Conservation (phyloP, 2,888 invertebrate species). For the Allygus modestus region DNA sequence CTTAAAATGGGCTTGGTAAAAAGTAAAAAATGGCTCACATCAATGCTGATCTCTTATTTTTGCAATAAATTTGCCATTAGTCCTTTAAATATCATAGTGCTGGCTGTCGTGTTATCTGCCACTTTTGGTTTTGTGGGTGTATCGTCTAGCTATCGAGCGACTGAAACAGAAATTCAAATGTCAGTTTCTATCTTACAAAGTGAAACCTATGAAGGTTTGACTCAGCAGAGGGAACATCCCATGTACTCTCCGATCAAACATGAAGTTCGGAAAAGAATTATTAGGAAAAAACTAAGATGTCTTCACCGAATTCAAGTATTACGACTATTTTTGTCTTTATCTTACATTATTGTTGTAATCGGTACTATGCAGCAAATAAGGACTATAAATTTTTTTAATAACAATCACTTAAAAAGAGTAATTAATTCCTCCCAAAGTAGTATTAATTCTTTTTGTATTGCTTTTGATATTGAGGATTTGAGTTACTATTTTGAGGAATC, state of each 20-base stretch:
- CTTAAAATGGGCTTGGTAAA: conserved; percentile 16
- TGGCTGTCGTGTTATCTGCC: not conserved
- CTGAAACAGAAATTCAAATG: not conserved
- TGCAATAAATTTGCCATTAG: not conserved
- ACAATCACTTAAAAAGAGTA: not conserved
- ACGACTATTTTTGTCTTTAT: not conserved
- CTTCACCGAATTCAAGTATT: not conserved
- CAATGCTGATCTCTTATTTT: not conserved
- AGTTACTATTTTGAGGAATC: not conserved
- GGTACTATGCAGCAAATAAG: not conserved
- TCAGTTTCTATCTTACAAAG: not conserved
- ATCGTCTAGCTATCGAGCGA: not conserved
- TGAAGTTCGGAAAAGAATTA: not conserved
- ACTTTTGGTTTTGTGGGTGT: not conserved
- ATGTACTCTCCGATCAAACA: not conserved
- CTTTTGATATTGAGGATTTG: not conserved
- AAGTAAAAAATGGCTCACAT: conserved; percentile 14
- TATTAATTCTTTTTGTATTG: not conserved
- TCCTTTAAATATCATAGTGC: not conserved
- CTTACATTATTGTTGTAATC: not conserved
- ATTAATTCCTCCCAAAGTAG: not conserved
- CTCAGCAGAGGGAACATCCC: not conserved
- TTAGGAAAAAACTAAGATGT: not conserved
- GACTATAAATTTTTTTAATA: not conserved
- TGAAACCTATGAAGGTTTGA: not conserved